These are phyloP conservation scores for Enteromius radiatus DNA, from an alignment of 2,797 vertebrate species.

Conservation along the genomic window DNA sequence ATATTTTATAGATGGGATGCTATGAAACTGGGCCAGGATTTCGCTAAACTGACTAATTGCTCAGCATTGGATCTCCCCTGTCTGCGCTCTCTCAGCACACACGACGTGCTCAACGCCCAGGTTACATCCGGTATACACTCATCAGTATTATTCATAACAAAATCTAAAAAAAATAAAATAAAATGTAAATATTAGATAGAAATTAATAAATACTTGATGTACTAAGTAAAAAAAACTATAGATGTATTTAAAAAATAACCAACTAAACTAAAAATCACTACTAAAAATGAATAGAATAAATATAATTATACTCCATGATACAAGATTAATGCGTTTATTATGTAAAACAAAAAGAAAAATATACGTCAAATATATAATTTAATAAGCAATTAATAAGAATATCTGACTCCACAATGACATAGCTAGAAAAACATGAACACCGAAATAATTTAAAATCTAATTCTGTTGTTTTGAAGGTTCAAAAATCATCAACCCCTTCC, in stretches of 20 bases:
- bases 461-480: constrained; percentile 67
- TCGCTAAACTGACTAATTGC: constrained; percentile 78
- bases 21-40: constrained; percentile 75
- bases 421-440: not conserved
- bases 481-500: constrained; percentile 77
- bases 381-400: not conserved
- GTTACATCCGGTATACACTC: constrained; percentile 74
- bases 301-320: not conserved
- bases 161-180: too few relatives aligned
- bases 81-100: constrained; percentile 75
- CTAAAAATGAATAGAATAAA: not conserved
- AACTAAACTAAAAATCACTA: too few relatives aligned
- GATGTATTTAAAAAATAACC: not conserved
- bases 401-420: not conserved
- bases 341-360: not conserved
- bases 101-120: constrained; percentile 75
- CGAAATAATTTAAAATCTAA: constrained; percentile 10
- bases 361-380: not conserved
- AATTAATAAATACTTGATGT: not conserved
- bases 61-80: constrained; percentile 73
- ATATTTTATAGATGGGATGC: constrained; percentile 73
- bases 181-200: not conserved
- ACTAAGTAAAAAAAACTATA: not conserved
- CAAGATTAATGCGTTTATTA: not conserved
- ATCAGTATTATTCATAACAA: not conserved